Percentiles rank a stretch among this genome's conserved stretches.
These are phyloP conservation scores for Himalopsyche phryganea DNA, from an alignment of 1,140 invertebrate species.

Conservation along the genomic window DNA sequence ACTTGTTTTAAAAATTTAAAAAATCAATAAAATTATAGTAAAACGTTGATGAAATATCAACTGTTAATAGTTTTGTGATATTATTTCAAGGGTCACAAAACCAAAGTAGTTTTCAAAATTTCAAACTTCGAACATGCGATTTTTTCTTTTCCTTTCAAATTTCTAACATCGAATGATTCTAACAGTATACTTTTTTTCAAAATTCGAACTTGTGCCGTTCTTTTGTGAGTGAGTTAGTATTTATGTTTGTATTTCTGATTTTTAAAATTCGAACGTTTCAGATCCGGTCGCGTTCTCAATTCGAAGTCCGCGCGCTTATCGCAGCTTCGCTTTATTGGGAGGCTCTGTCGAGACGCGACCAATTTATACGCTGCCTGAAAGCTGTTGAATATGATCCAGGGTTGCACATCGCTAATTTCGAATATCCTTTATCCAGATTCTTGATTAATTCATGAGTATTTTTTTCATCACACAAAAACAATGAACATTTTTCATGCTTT, in stretches of 20 bases:
- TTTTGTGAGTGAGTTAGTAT: no score
- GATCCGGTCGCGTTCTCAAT: slow-evolving; percentile 7
- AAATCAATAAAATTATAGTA: no score
- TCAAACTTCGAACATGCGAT: no score
- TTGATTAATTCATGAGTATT: neutral
- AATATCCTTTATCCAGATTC: neutral
- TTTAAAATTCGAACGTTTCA: slow-evolving; percentile 6
- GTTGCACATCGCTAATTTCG: neutral
- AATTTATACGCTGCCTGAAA: slow-evolving; percentile 8
- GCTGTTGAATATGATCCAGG: slow-evolving; percentile 2
- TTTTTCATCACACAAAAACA: neutral
- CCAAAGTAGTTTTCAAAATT: no score
- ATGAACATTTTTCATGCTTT: neutral
- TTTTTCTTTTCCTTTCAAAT: no score
- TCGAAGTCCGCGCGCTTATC: slow-evolving; percentile 17
- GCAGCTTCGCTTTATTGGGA: slow-evolving; percentile 9
- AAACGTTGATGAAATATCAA: no score
- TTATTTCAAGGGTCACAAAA: no score
- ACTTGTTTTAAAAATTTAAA: no score
- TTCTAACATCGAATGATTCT: no score
- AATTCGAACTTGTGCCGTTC: no score
- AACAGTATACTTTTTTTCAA: no score
- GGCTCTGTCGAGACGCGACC: neutral
- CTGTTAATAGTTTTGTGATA: no score
- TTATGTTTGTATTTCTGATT: neutral